These are phyloP conservation scores for Plutomurus gul DNA, from an alignment of 1,140 invertebrate genomes.

Conservation along the genomic window DNA sequence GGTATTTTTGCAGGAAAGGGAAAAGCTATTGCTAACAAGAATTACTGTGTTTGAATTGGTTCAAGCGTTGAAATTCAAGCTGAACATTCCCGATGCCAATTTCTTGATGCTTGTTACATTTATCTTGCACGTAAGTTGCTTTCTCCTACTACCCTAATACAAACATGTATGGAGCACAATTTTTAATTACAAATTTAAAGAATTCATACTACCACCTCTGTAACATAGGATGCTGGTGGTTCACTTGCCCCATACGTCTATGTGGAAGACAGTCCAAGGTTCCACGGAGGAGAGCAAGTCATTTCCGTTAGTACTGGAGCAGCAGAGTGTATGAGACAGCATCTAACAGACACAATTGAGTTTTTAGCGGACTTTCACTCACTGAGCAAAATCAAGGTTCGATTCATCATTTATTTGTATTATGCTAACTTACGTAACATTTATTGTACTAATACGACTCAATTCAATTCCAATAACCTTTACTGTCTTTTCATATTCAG, in stretches of 20 bases:
- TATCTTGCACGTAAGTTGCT: constrained; percentile 72
- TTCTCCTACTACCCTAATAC: too few relatives aligned
- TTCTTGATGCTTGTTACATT: constrained; percentile 88
- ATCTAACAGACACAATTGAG: constrained; percentile 91
- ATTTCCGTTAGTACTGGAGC: constrained; percentile 78
- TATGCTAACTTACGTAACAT: background rate
- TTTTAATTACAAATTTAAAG: constrained; percentile 38
- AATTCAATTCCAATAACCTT: background rate
- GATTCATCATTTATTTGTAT: constrained; percentile 44
- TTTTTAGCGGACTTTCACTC: constrained; percentile 96
- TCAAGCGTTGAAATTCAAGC: constrained; percentile 94
- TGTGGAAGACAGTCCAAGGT: constrained; percentile 59
- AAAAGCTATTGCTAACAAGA: constrained; percentile 87
- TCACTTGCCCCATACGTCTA: constrained; percentile 69
- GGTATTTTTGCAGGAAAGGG: constrained; percentile 77
- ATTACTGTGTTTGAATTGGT: constrained; percentile 91
- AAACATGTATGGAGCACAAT: too few relatives aligned
- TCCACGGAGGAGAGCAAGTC: constrained; percentile 60
- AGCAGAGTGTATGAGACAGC: constrained; percentile 88
- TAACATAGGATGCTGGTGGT: constrained; percentile 78
- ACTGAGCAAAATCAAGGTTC: constrained; percentile 95
- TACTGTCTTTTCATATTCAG: constrained; percentile 59
- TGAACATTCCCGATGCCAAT: constrained; percentile 89
- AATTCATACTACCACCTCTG: too few relatives aligned
- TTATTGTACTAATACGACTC: background rate